Percentiles rank a stretch among this genome's conserved stretches.
Conservation (phyloP, 2,113 vertebrate species). For the Dolichotis patagonum region DNA sequence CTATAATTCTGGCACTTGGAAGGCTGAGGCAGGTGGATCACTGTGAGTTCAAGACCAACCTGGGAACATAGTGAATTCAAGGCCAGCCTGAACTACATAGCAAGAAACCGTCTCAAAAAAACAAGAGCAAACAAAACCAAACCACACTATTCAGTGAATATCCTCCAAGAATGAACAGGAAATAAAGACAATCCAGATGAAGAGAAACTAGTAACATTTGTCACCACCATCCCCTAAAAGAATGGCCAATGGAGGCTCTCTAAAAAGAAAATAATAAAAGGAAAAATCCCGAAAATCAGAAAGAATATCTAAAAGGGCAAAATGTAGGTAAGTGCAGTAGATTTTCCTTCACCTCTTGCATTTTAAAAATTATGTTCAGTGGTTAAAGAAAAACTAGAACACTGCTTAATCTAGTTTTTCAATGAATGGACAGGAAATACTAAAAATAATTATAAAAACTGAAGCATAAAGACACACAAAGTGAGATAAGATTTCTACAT, state of each 20-base stretch:
- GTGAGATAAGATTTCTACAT: constrained; percentile 5
- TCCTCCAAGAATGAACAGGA: constrained; percentile 19
- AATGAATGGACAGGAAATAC: not conserved
- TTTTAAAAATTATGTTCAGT: constrained; percentile 22
- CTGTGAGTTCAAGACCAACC: no score
- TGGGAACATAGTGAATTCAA: no score
- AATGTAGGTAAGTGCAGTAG: not conserved
- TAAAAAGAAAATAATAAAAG: constrained; percentile 28
- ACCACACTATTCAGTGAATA: not conserved
- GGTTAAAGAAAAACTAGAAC: not conserved
- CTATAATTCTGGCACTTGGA: no score
- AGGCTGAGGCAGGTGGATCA: no score
- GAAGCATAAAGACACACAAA: not conserved
- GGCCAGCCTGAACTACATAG: no score
- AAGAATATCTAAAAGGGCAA: constrained; percentile 7
- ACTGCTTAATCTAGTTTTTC: constrained; percentile 2
- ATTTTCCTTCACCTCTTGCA: not conserved
- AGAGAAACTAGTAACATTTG: not conserved
- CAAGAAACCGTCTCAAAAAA: no score
- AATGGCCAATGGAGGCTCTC: not conserved
- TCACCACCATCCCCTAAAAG: not conserved
- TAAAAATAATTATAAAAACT: not conserved
- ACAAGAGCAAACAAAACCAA: not conserved
- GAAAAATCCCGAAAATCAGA: not conserved
- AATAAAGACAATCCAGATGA: not conserved